A percentile compares a stretch with the other conserved stretches of the same genome.
phyloP scores from a whole-genome alignment of 2,888 invertebrate genomes.

The Tanypteryx hageni region DNA sequence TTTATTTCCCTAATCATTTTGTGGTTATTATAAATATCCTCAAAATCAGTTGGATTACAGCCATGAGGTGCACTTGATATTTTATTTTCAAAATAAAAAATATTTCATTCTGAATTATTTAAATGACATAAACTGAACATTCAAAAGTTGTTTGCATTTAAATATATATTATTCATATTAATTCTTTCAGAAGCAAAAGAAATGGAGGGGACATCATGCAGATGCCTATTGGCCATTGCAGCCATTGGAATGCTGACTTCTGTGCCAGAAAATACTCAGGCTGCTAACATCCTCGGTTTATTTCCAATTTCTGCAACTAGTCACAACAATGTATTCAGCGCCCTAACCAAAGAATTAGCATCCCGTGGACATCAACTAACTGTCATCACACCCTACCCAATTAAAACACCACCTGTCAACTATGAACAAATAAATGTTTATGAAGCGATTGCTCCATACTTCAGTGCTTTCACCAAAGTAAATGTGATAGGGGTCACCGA shows the following conservation, averaged over 20 bases:
- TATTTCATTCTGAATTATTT: too few species aligned
- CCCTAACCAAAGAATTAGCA: slow-evolving; percentile 68
- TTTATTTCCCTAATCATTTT: too few species aligned
- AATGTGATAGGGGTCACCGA: neutral
- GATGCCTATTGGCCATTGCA: too few species aligned
- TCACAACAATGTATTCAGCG: slow-evolving; percentile 57
- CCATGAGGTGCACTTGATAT: too few species aligned
- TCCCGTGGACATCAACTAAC: slow-evolving; percentile 68
- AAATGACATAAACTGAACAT: too few species aligned
- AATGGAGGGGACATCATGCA: neutral
- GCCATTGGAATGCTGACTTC: neutral
- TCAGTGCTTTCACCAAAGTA: neutral
- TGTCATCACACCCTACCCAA: slow-evolving; percentile 43
- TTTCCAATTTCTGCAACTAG: slow-evolving; percentile 53
- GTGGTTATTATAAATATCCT: too few species aligned
- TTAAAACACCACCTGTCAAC: slow-evolving; percentile 32
- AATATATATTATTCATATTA: too few species aligned
- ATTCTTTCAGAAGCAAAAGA: neutral
- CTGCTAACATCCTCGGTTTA: slow-evolving; percentile 58
- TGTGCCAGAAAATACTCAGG: neutral
- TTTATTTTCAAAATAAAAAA: too few species aligned
- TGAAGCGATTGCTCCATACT: neutral
- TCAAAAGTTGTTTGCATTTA: too few species aligned
- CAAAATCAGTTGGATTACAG: too few species aligned
- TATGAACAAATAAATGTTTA: slow-evolving; percentile 25